These are phyloP conservation scores for Erannis defoliaria DNA, from an alignment of 2,888 invertebrate genomes.

Conservation along the genomic window DNA sequence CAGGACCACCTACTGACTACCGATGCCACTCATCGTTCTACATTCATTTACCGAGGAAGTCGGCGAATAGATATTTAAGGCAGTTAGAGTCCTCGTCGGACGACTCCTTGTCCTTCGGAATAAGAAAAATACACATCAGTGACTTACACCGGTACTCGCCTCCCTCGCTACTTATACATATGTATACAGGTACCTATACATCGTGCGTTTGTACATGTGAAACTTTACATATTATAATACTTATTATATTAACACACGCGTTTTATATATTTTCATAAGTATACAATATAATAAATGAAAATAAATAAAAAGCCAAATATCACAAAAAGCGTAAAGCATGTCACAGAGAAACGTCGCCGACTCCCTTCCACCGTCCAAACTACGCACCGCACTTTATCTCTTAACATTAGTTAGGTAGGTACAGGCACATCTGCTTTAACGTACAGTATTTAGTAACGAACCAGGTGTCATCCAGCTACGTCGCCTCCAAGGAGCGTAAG, in stretches of 20 bases:
- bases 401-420: conserved; percentile 37
- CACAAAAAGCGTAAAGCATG: conserved; percentile 82
- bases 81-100: conserved; percentile 88
- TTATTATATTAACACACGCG: conserved; percentile 41
- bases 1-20: conserved; percentile 73
- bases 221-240: conserved; percentile 34
- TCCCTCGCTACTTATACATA: conserved; percentile 23
- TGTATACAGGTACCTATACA: conserved; percentile 40
- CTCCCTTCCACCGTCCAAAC: conserved; percentile 38
- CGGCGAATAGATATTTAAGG: conserved; percentile 90
- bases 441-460: conserved; percentile 46
- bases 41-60: conserved; percentile 87
- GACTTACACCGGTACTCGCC: conserved; percentile 43
- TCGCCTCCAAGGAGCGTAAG: conserved; percentile 72
- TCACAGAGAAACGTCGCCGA: conserved; percentile 49
- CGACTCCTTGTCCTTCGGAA: conserved; percentile 79
- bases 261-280: conserved; percentile 48
- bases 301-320: conserved; percentile 82
- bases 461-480: conserved; percentile 71
- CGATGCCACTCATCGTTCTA: conserved; percentile 58
- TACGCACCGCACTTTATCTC: conserved; percentile 34
- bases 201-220: conserved; percentile 59
- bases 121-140: conserved; percentile 72
- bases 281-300: conserved; percentile 61
- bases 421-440: conserved; percentile 46